These are phyloP conservation scores for Drosophila takahashii DNA, from an alignment of 1,140 invertebrate species.

Conservation along the genomic window DNA sequence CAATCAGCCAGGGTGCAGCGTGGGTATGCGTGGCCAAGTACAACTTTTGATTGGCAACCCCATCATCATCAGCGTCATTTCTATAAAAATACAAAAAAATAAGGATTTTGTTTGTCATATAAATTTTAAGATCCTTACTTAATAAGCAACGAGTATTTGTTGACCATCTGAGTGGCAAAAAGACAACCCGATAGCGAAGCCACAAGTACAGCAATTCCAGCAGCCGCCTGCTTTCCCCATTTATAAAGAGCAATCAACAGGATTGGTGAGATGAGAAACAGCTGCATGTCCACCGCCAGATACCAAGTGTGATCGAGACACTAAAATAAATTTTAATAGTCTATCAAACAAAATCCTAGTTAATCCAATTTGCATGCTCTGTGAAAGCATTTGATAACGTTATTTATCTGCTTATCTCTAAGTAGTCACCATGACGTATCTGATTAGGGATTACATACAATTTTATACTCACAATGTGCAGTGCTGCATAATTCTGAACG, in stretches of 20 bases:
- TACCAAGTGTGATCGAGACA: slow-evolving; percentile 96
- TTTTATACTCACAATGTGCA: slow-evolving; percentile 36
- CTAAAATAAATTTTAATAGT: slow-evolving; percentile 85
- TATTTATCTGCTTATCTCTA: neutral
- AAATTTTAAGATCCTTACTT: slow-evolving; percentile 10
- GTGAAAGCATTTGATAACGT: neutral
- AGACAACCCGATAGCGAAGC: slow-evolving; percentile 47
- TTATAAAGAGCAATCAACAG: slow-evolving; percentile 89
- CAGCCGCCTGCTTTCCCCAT: slow-evolving; percentile 84
- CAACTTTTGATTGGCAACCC: slow-evolving; percentile 23
- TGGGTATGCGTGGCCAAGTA: slow-evolving; percentile 63
- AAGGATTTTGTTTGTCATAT: neutral
- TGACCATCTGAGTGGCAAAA: slow-evolving; percentile 54
- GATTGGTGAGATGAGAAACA: slow-evolving; percentile 91
- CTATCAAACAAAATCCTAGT: neutral
- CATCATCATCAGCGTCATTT: neutral
- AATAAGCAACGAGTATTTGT: slow-evolving; percentile 43
- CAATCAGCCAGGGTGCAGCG: slow-evolving; percentile 70
- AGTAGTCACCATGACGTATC: neutral
- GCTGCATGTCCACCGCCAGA: slow-evolving; percentile 93
- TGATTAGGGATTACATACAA: neutral
- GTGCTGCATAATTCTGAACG: slow-evolving; percentile 62
- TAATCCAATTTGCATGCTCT: neutral
- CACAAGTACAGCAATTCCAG: slow-evolving; percentile 43
- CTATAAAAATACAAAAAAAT: slow-evolving; percentile 1